phyloP scores from a whole-genome alignment of 1,140 invertebrate genomes.

The Patella vulgata region DNA sequence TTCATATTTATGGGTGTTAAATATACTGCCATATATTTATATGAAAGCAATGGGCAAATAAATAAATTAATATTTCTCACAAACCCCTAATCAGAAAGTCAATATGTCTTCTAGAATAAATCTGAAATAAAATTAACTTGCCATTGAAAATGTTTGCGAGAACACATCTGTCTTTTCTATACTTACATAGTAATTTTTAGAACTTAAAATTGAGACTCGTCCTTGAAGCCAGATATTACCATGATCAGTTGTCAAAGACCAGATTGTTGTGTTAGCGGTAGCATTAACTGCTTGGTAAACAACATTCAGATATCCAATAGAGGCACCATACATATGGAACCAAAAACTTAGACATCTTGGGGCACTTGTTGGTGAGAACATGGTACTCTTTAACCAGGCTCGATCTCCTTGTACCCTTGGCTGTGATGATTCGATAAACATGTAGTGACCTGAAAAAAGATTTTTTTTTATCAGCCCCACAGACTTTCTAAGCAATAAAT shows the following conservation, averaged over 20 bases:
- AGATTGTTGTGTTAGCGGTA: constrained; percentile 22
- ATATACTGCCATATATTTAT: too few relatives aligned
- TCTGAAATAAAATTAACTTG: neutral
- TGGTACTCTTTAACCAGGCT: constrained; percentile 52
- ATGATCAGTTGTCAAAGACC: constrained; percentile 40
- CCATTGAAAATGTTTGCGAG: constrained; percentile 1
- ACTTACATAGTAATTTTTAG: constrained; percentile 25
- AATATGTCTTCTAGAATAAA: too few relatives aligned
- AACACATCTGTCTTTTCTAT: too few relatives aligned
- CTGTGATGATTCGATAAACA: constrained; percentile 57
- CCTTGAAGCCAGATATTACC: constrained; percentile 46
- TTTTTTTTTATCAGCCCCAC: too few relatives aligned
- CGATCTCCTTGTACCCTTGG: constrained; percentile 44
- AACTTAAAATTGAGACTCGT: constrained; percentile 18
- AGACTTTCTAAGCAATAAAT: too few relatives aligned
- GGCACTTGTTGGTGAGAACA: neutral
- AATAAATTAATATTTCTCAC: too few relatives aligned
- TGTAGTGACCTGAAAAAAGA: constrained; percentile 55
- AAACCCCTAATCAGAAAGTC: too few relatives aligned
- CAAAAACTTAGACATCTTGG: constrained; percentile 70
- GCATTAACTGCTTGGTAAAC: constrained; percentile 15
- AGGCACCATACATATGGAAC: constrained; percentile 79
- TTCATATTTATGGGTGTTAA: too few relatives aligned
- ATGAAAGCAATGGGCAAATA: too few relatives aligned
- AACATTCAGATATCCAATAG: constrained; percentile 52